Base-by-base conservation (phyloP, 1,140 invertebrate species). In the Neelides sp. region DNA sequence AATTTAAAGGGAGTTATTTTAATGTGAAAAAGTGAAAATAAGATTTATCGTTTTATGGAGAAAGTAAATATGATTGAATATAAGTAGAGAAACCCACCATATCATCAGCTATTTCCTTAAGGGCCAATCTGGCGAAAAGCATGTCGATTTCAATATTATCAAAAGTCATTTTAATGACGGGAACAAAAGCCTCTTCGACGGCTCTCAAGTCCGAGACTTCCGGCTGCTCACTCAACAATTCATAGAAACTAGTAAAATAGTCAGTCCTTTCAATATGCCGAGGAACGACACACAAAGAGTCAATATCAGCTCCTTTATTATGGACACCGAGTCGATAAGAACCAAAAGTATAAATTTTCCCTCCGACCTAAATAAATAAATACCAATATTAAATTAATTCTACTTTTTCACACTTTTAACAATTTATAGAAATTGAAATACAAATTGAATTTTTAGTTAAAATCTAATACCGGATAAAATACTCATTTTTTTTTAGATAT, bases 131-230 rank as follows among this genome's bases (percentile, higher is more conserved):
- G 0, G 94, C 92, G 72, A 99, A 98, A 41, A 98, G 68, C 79
- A 98, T 85, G 76, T 99, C 96, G 54, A 96, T 90, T 73, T 97
- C 95, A 61, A 99, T 97, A 20, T 89, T 90, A 74, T 95, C 88
- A 71, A 98, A 98, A 65, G 89, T 90, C 86, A 98, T 93, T 74
- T 98, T 98, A 44, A 99, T 97, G 2, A 98, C 91, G 17, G 96
- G 96, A 47, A 99, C 96, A 74, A 90, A 99, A 0, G 96, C 96
- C 69, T 98, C 94, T 70, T 98, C 92, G 8, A 99, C 92, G 1
- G 89, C 80, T 65, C 83, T 68, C 42, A 89, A 69, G 61, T 88
- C 82, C 49, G 80, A 80, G 35, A 94, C 89, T 76, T 94, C 87
- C 7, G 78, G 71, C 64, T 93, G 86, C 61, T 80, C 71, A 66